A percentile compares a stretch with the other conserved stretches of the same genome.
Evolutionary conservation across 2,888 invertebrate genomes (phyloP).

Genomic region (Drosophila fulvimacula): DNA sequence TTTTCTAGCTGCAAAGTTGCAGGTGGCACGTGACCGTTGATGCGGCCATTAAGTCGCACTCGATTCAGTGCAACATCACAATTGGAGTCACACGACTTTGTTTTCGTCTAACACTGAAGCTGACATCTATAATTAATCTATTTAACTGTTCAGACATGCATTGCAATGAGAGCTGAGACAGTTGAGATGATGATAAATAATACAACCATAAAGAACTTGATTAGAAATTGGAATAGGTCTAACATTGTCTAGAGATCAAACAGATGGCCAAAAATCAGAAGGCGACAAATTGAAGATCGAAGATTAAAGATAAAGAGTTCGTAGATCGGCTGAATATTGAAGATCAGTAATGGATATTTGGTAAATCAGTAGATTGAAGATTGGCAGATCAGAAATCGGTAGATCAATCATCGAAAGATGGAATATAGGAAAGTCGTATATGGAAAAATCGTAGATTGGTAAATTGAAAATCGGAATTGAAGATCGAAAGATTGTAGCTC

Average conservation of each 20-base stretch:
- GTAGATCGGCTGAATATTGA: too few species aligned
- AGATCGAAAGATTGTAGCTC: neutral
- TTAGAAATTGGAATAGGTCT: too few species aligned
- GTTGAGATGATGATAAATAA: too few species aligned
- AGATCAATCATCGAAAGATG: neutral
- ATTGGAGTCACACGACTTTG: conserved; percentile 5
- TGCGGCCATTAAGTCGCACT: conserved; percentile 15
- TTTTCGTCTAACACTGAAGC: neutral
- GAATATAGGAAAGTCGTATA: neutral
- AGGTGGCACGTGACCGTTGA: conserved; percentile 45
- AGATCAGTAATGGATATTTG: too few species aligned
- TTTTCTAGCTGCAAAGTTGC: conserved; percentile 28
- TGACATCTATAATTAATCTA: neutral
- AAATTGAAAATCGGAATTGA: neutral
- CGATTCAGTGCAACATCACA: conserved; percentile 8
- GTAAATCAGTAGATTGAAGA: neutral
- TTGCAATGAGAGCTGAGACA: neutral
- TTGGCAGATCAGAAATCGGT: neutral
- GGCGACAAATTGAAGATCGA: neutral
- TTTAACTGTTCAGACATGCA: neutral
- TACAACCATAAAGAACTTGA: too few species aligned
- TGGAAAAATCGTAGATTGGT: neutral
- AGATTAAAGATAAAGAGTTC: neutral
- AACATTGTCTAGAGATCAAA: too few species aligned
- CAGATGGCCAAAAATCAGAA: too few species aligned